These are phyloP conservation scores for Thrips palmi DNA, from an alignment of 1,140 invertebrate species.

Conservation along the genomic window DNA sequence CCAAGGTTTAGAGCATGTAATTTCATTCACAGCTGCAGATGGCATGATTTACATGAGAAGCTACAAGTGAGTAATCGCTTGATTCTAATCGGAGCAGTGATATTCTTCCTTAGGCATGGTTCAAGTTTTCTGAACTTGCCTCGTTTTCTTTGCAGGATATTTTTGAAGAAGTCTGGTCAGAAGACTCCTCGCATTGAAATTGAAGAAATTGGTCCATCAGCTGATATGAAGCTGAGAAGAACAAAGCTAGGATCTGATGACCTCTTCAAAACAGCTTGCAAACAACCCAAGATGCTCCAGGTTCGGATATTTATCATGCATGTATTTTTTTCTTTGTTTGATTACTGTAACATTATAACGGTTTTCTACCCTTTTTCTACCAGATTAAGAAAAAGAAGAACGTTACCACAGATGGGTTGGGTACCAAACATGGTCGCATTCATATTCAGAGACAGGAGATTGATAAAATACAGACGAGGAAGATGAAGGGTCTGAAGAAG, in stretches of 20 bases:
- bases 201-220: conserved; percentile 84
- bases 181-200: conserved; percentile 77
- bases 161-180: conserved; percentile 80
- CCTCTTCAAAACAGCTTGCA: conserved; percentile 72
- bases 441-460: conserved; percentile 86
- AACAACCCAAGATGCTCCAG: conserved; percentile 66
- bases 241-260: conserved; percentile 79
- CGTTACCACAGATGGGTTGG: conserved; percentile 66
- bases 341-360: conserved; percentile 1
- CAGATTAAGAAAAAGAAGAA: conserved; percentile 79
- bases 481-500: conserved; percentile 83
- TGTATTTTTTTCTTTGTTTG: conserved; percentile 8
- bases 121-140: conserved; percentile 4
- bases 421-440: conserved; percentile 74
- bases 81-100: conserved; percentile 1
- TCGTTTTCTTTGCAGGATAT: conserved; percentile 35
- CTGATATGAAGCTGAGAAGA: conserved; percentile 70
- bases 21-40: conserved; percentile 71
- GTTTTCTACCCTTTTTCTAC: conserved; percentile 16
- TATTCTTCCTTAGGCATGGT: not conserved
- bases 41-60: conserved; percentile 68
- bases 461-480: conserved; percentile 70
- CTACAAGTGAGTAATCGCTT: conserved; percentile 53
- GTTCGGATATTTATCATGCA: conserved; percentile 21
- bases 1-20: conserved; percentile 81